Conservation (phyloP, 2,888 invertebrate species). For the Xylota sylvarum region DNA sequence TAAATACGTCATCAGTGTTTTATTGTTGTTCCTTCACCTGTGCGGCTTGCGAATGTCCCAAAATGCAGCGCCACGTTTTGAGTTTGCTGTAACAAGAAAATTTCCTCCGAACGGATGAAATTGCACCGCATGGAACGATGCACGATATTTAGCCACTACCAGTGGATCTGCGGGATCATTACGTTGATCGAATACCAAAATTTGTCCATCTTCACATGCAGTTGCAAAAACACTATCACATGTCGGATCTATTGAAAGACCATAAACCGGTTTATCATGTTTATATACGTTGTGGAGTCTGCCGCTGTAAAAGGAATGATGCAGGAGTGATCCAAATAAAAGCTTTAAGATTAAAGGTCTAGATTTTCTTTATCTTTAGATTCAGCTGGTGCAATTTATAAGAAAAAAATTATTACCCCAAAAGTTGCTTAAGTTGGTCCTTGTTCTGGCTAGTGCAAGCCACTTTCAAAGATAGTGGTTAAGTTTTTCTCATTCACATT, state of each 20-base stretch:
- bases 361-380: too few relatives aligned
- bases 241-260: conserved; percentile 93
- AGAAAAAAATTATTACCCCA: too few relatives aligned
- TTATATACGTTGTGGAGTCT: conserved; percentile 90
- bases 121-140: conserved; percentile 97
- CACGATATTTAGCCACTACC: conserved; percentile 87
- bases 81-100: conserved; percentile 94
- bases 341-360: too few relatives aligned
- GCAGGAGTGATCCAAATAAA: too few relatives aligned
- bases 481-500: too few relatives aligned
- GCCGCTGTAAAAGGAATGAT: conserved; percentile 81
- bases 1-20: neutral
- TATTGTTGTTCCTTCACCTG: conserved; percentile 86
- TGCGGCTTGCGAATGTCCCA: conserved; percentile 95
- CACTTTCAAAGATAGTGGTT: too few relatives aligned
- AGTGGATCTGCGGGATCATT: conserved; percentile 86
- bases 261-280: conserved; percentile 96
- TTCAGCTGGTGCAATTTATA: too few relatives aligned
- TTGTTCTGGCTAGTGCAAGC: too few relatives aligned
- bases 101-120: conserved; percentile 94
- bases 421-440: too few relatives aligned
- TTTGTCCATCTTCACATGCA: conserved; percentile 96
- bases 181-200: conserved; percentile 92
- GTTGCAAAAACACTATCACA: conserved; percentile 94
- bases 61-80: conserved; percentile 94